Evolutionary conservation across 2,113 vertebrate species (phyloP), one percentile per base, ranked within the genome.

Genomic region (Grus americana): DNA sequence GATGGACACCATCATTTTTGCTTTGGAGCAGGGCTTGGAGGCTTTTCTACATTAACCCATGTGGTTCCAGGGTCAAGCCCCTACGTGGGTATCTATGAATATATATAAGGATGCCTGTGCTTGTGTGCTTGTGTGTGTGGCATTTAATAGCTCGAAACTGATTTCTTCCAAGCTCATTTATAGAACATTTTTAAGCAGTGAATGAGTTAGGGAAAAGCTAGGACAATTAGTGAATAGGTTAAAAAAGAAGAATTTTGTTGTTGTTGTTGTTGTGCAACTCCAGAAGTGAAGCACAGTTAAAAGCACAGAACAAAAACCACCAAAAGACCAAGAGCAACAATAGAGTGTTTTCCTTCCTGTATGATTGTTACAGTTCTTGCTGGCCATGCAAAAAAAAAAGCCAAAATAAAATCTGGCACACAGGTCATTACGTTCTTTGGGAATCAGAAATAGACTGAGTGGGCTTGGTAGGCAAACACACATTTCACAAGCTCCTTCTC

Each of bases 361-460:
- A 58, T 93, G 73, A 91, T 96, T 96, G 95, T 70, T 85, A 76
- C 91, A 95, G 84, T 75, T 97, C 74, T 91, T 94, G 91, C 94
- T 95, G 86, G 94, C 73, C 65, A 40, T 81, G 91, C 68, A 90
- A 92, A 90, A 87, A 75, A 81, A 88, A 87, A 75, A 30, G 10
- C 13, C 72, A 67, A 84, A 95, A 63, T 87, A 92, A 94, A 96
- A 97, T 95, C 86, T 95, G 93, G 87, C 84, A 63, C 91, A 95
- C 44, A 73, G 95, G 96, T 97, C 93, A 91, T 79, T 79, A 87
- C 88, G 95, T 96, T 97, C 94, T 95, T 95, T 0, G 78, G 94
- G 75, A 95, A 92, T 95, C 94, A 97, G 95, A 97, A 97, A 95
- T 91, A 97, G 96, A 88, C 89, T 80, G 97, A 97, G 97, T 96